Conservation (phyloP, 2,888 invertebrate species). For the Herminia tarsipennalis region DNA sequence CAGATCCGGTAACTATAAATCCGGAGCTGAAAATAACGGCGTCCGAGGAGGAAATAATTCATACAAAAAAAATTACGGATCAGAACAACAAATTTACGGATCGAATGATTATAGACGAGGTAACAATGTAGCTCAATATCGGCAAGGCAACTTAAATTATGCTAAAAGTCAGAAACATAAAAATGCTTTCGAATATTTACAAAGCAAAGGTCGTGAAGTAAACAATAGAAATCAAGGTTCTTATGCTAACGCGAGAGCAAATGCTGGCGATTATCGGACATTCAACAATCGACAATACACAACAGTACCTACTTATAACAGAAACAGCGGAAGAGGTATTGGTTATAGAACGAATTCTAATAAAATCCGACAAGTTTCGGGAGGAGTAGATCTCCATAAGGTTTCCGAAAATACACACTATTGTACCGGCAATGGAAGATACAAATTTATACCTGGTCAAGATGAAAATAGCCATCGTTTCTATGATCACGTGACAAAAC, state of each 20-base stretch:
- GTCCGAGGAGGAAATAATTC: not conserved
- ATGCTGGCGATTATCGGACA: not conserved
- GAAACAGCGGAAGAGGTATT: no score
- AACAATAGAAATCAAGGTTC: not conserved
- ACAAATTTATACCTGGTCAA: conserved; percentile 5
- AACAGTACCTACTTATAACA: no score
- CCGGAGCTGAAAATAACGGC: no score
- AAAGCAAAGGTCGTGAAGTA: not conserved
- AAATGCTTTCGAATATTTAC: conserved; percentile 1
- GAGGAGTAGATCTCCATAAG: not conserved
- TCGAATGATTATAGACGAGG: no score
- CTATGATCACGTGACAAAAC: conserved; percentile 5
- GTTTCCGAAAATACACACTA: not conserved
- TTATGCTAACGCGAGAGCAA: no score
- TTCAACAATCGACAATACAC: no score
- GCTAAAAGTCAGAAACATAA: no score
- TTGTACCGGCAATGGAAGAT: conserved; percentile 11
- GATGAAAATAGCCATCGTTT: not conserved
- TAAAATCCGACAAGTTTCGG: not conserved
- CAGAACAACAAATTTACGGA: no score
- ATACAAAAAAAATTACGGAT: not conserved
- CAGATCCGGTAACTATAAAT: not conserved
- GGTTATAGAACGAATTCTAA: no score
- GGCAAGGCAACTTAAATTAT: not conserved
- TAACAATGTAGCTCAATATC: not conserved